Evolutionary conservation across 2,888 invertebrate genomes (phyloP), one percentile per base, ranked within the genome.

Genomic region (Trichacis sp.): DNA sequence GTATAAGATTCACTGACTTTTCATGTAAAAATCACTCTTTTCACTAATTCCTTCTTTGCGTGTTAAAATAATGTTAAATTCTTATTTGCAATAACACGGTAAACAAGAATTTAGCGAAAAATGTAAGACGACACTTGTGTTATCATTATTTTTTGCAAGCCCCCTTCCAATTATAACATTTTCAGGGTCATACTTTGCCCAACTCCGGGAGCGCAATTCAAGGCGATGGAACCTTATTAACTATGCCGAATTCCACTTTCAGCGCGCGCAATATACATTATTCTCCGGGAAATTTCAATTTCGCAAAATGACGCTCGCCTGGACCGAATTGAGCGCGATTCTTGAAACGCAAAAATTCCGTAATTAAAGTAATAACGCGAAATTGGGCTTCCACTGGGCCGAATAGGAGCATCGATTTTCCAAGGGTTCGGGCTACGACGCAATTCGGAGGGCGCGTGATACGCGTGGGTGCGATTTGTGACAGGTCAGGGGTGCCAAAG

Each of bases 401-500:
- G 33, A n/a, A 11, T 33, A 9, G 33, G 33, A n/a, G 33, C 29
- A 46, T 46, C 11, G 20, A 46, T 46, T 46, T 20, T 60, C 60
- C 56, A 57, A 54, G 53, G 64, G 58, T 57, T 56, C 60, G 59
- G 60, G 63, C 61, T 47, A 53, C 64, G 68, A 64, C 68, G 61
- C 66, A 64, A 57, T 69, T 62, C 42, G 48, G 56, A 50, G 49
- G 51, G 68, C 74, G 72, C 70, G 69, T 69, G 66, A 71, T 67
- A 72, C 74, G 72, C 70, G 68, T 70, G 68, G 71, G 68, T 72
- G 79, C 76, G 80, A 68, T 60, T 82, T 82, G 81, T 75, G 80
- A 78, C 80, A 82, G 82, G 82, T 83, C 83, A 82, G 81, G 80
- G 77, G 80, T 76, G 72, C 64, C 19, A 33, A 36, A 19, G 45